These are phyloP conservation scores for Sciurus vulgaris DNA, from an alignment of 2,797 vertebrate genomes.

Conservation along the genomic window DNA sequence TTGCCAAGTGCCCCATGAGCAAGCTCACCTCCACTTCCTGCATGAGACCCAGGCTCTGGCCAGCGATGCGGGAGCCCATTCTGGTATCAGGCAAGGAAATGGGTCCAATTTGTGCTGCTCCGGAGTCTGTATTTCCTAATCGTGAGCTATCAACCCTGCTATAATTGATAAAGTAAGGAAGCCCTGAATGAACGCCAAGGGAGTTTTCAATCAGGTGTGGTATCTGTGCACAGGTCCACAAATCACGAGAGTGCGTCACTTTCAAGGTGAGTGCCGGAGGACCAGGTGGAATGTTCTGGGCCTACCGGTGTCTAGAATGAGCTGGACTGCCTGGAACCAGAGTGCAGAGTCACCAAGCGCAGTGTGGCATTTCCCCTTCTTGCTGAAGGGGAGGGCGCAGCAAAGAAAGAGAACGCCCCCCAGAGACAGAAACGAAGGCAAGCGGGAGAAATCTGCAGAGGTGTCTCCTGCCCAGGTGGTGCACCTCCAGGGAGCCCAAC, in stretches of 20 bases:
- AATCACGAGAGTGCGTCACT: background rate
- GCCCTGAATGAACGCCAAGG: too few species aligned
- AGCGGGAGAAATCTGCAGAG: background rate
- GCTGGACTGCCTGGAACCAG: background rate
- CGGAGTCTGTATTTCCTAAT: background rate
- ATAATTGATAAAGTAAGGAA: background rate
- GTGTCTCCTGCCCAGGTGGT: background rate
- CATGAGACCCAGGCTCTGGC: background rate
- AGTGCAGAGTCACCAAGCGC: accelerated
- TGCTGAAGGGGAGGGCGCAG: background rate
- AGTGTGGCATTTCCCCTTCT: background rate
- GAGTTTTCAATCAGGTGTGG: too few species aligned
- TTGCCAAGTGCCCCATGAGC: background rate
- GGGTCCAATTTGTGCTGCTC: too few species aligned
- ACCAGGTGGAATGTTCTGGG: too few species aligned
- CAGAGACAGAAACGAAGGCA: too few species aligned
- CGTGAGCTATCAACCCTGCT: too few species aligned
- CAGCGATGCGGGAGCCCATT: background rate
- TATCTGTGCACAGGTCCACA: accelerated
- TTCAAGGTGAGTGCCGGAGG: background rate
- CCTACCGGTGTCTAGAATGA: background rate
- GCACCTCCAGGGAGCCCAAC: background rate
- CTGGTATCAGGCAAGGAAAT: background rate
- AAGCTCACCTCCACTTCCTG: background rate
- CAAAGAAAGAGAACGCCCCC: background rate